phyloP scores from a whole-genome alignment of 2,113 vertebrate genomes.

The Muscicapa adusta region DNA sequence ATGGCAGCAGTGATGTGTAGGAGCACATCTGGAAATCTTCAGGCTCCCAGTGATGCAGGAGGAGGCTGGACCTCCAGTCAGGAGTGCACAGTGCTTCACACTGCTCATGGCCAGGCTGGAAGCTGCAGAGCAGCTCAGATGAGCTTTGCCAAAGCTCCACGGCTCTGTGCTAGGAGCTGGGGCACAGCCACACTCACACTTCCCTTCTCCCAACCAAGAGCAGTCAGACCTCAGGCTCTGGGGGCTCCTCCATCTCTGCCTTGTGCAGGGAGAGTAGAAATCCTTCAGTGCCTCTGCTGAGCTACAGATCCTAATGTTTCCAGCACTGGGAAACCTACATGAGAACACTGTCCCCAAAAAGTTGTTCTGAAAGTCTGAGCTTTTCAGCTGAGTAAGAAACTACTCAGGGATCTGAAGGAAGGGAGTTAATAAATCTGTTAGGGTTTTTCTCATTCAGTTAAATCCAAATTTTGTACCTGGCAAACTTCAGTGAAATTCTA shows the following conservation, averaged over 20 bases:
- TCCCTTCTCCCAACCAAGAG: not conserved
- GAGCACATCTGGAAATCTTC: not conserved
- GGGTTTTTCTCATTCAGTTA: not conserved
- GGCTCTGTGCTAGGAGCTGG: not conserved
- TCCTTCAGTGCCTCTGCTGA: not conserved
- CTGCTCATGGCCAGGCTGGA: not conserved
- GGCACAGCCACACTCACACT: not conserved
- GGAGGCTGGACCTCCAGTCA: fast-evolving
- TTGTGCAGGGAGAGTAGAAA: not conserved
- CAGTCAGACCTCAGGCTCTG: not conserved
- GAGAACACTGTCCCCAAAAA: not conserved
- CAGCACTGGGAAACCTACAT: not conserved
- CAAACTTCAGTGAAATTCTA: not conserved
- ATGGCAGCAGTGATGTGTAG: not conserved
- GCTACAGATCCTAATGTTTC: not conserved
- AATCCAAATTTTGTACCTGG: not conserved
- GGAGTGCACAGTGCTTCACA: fast-evolving
- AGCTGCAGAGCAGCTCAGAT: not conserved
- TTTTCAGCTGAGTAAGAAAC: not conserved
- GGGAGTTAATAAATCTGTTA: not conserved
- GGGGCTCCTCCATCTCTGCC: not conserved
- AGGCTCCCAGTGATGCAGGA: not conserved
- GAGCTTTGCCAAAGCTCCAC: not conserved
- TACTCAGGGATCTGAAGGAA: not conserved
- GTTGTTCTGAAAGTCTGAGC: not conserved